A percentile compares a stretch with the other conserved stretches of the same genome.
These are phyloP conservation scores for Bellardia bayeri DNA, from an alignment of 2,888 invertebrate genomes.

Conservation along the genomic window DNA sequence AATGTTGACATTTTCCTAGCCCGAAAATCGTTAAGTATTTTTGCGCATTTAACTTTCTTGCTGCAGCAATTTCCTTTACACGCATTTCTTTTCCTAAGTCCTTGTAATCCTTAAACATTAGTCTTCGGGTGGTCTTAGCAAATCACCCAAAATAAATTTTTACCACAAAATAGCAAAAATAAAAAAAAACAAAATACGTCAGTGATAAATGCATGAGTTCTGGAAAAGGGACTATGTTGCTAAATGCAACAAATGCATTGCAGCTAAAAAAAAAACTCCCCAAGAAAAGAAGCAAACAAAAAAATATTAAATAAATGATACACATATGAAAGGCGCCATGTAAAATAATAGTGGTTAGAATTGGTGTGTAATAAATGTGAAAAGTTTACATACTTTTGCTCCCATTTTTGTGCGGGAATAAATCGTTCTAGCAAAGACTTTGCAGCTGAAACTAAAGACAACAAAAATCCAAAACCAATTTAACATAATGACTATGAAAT, in stretches of 20 bases:
- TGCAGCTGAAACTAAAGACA: slow-evolving; percentile 7
- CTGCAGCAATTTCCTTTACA: slow-evolving; percentile 47
- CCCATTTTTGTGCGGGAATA: slow-evolving; percentile 17
- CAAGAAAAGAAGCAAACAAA: background rate
- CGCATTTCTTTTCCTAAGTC: slow-evolving; percentile 81
- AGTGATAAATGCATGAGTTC: slow-evolving; percentile 56
- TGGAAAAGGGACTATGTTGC: slow-evolving; percentile 4
- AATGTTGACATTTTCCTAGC: background rate
- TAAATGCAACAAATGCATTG: slow-evolving; percentile 49
- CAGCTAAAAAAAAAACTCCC: background rate
- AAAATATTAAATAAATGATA: slow-evolving; percentile 39
- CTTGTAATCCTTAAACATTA: slow-evolving; percentile 81
- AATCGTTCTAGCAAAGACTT: slow-evolving; percentile 26
- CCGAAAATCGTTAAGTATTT: background rate
- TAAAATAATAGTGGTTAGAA: slow-evolving; percentile 42
- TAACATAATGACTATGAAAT: slow-evolving; percentile 61
- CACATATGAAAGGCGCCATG: slow-evolving; percentile 58
- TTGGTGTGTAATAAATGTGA: slow-evolving; percentile 44
- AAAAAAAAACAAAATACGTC: slow-evolving; percentile 46
- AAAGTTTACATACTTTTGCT: slow-evolving; percentile 46
- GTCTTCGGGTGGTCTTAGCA: slow-evolving; percentile 76
- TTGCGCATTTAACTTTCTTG: background rate
- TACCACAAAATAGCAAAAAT: slow-evolving; percentile 31
- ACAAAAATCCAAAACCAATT: slow-evolving; percentile 56
- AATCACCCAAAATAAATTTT: slow-evolving; percentile 64